phyloP scores from a whole-genome alignment of 2,797 vertebrate genomes.

The Lutjanus argentimaculatus region DNA sequence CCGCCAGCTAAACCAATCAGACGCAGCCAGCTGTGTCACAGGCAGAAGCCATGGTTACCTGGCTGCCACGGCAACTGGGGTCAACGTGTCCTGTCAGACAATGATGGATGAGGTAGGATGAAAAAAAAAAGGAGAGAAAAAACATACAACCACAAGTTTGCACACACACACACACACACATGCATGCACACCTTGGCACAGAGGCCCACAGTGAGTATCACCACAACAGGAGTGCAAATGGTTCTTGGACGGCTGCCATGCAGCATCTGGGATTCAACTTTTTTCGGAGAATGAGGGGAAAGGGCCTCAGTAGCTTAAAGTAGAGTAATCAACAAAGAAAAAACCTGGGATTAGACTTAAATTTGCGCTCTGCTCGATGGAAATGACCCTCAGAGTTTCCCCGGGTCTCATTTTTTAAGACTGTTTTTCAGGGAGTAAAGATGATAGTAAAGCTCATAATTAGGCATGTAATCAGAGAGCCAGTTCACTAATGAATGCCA shows the following conservation, averaged over 20 bases:
- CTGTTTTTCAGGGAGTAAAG: slow-evolving; percentile 16
- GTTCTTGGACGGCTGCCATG: slow-evolving; percentile 61
- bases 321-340: slow-evolving; percentile 33
- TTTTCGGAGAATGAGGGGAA: slow-evolving; percentile 16
- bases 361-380: background rate
- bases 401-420: background rate
- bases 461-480: slow-evolving; percentile 35
- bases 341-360: slow-evolving; percentile 14
- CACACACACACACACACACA: slow-evolving; percentile 16
- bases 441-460: slow-evolving; percentile 38
- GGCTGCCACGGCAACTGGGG: slow-evolving; percentile 74
- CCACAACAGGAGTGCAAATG: slow-evolving; percentile 61
- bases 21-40: slow-evolving; percentile 70
- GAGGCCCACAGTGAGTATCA: slow-evolving; percentile 26
- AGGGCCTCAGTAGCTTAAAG: slow-evolving; percentile 27
- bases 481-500: slow-evolving; percentile 29
- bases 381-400: slow-evolving; percentile 17
- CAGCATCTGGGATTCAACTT: slow-evolving; percentile 55
- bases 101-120: slow-evolving; percentile 66
- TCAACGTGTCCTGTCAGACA: slow-evolving; percentile 66
- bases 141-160: slow-evolving; percentile 45
- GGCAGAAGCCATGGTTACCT: slow-evolving; percentile 80
- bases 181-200: slow-evolving; percentile 14
- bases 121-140: background rate
- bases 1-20: slow-evolving; percentile 70